Conservation (phyloP, 1,140 invertebrate species). For the Drosophila murphyi region DNA sequence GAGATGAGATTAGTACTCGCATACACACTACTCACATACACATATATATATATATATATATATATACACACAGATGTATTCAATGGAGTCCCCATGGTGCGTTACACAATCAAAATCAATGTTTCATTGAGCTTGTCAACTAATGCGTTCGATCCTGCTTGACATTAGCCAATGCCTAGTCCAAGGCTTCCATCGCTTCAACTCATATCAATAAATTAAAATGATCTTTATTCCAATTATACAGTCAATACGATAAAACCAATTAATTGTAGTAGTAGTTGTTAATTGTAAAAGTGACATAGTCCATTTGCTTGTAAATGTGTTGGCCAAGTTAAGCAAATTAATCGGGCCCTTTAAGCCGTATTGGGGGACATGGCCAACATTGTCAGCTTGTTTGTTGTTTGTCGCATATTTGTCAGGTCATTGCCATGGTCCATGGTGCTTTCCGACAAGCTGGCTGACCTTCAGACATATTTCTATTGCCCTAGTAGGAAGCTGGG, state of each 20-base stretch:
- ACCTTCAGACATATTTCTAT: slow-evolving; percentile 30
- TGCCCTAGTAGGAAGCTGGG: slow-evolving; percentile 43
- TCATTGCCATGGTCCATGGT: slow-evolving; percentile 2
- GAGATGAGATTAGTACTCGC: slow-evolving; percentile 29
- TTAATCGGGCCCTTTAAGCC: not conserved
- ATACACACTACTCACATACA: not conserved
- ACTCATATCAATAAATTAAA: slow-evolving; percentile 22
- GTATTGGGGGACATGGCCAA: not conserved
- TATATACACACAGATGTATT: not conserved
- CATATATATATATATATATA: no score
- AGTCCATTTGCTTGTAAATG: not conserved
- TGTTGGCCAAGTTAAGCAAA: not conserved
- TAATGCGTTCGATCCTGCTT: slow-evolving; percentile 45
- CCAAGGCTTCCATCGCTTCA: slow-evolving; percentile 33
- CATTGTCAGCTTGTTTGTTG: slow-evolving; percentile 1
- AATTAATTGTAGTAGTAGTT: not conserved
- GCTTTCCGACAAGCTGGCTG: slow-evolving; percentile 19
- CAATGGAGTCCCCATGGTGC: slow-evolving; percentile 17
- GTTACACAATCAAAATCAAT: slow-evolving; percentile 36
- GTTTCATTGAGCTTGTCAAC: slow-evolving; percentile 49
- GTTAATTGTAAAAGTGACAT: not conserved
- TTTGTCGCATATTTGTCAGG: not conserved
- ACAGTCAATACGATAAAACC: slow-evolving; percentile 1
- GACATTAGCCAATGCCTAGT: slow-evolving; percentile 51
- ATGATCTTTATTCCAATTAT: not conserved